phyloP scores from a whole-genome alignment of 2,797 vertebrate genomes.

The Pseudochaenichthys georgianus region DNA sequence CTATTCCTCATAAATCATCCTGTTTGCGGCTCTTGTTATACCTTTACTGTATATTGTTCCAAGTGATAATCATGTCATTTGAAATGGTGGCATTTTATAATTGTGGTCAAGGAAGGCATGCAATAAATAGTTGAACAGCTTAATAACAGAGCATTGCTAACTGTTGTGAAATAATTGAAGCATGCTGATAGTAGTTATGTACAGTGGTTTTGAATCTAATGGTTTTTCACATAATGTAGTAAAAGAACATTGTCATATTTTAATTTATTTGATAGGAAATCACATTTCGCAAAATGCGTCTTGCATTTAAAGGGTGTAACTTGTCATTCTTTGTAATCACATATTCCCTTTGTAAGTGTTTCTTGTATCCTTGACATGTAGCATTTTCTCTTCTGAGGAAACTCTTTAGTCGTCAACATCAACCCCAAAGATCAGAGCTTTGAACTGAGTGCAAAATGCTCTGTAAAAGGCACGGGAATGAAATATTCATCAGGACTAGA shows the following conservation, averaged over 20 bases:
- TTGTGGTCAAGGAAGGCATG: neutral
- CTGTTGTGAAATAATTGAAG: neutral
- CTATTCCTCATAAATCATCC: conserved; percentile 42
- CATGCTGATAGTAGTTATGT: neutral
- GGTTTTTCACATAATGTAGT: neutral
- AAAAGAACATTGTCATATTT: neutral
- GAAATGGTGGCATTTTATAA: conserved; percentile 27
- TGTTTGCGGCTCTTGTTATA: conserved; percentile 9
- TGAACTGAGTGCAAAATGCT: conserved; percentile 52
- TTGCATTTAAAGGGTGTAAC: conserved; percentile 16
- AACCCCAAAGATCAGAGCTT: conserved; percentile 60
- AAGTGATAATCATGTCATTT: conserved; percentile 33
- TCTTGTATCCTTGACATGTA: conserved; percentile 29
- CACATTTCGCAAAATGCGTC: neutral
- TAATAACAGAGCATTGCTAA: neutral
- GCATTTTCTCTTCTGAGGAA: conserved; percentile 26
- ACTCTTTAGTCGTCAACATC: conserved; percentile 55
- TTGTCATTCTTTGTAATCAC: conserved; percentile 63
- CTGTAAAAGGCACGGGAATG: conserved; percentile 22
- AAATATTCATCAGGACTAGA: conserved; percentile 67
- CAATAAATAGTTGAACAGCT: neutral
- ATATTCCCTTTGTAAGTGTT: conserved; percentile 65
- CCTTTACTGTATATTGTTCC: neutral
- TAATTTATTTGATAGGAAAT: conserved; percentile 4
- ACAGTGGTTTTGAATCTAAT: neutral